Base-by-base conservation (phyloP, 2,888 invertebrate genomes). In the Melanostoma scalare region DNA sequence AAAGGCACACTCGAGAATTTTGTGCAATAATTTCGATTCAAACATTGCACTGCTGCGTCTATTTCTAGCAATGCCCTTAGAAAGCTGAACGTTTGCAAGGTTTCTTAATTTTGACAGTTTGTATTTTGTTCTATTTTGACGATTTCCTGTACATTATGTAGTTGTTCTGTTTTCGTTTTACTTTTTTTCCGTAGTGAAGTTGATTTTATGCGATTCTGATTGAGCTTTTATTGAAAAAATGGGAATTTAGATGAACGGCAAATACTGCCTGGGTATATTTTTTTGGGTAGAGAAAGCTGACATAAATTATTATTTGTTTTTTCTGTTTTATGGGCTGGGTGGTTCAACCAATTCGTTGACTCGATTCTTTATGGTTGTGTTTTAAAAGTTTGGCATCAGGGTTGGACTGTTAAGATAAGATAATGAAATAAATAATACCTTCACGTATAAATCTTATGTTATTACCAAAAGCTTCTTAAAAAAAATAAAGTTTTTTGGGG, bases 291-390 rank as follows among this genome's bases (percentile, higher is more conserved):
- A n/a, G 46, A 35, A 72, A 65, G 44, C 44, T 42, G 33, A 78
- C 78, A 63, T 78, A 78, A 72, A 72, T 65, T 65, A 58, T 78
- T 60, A n/a, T 50, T 52, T 53, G 0, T 20, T 60, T 65, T 72
- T 78, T 72, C 56, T 65, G 6, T 35, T 50, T 60, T 44, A 20
- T 35, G 9, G 55, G 6, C 36, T 48, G 44, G 42, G 20, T 20
- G 20, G 20, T 20, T 20, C 20, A 20, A 20, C 50, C 65, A 71
- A 58, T 72, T 77, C 52, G 77, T 76, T 46, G 46, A 31, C 58
- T 69, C 35, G 40, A 76, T 61, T 55, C 69, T 46, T 20, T 20
- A 20, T 20, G 1, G 20, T 20, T 20, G 20, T 20, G 20, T 20
- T 20, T 20, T 20, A 20, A 20, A 20, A 20, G 20, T 20, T 20